Conservation (phyloP, 2,113 vertebrate species). For the Dicentrarchus labrax region DNA sequence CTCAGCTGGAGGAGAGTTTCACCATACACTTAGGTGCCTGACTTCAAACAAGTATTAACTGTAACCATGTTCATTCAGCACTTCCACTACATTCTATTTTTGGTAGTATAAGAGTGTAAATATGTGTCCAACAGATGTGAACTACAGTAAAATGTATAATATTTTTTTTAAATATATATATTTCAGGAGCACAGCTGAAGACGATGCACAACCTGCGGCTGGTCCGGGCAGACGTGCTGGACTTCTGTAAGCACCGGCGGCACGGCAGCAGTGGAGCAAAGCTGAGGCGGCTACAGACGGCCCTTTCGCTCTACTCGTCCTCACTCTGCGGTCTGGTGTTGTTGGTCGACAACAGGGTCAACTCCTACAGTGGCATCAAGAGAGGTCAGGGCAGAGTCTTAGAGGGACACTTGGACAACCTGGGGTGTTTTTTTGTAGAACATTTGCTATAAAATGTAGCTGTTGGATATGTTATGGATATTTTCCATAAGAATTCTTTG, state of each 20-base stretch:
- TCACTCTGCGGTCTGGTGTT: conserved; percentile 95
- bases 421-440: background rate
- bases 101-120: background rate
- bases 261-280: conserved; percentile 92
- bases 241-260: conserved; percentile 95
- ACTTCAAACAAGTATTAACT: background rate
- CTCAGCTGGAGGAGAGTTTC: conserved; percentile 97
- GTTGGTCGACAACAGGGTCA: conserved; percentile 96
- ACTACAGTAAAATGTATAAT: background rate
- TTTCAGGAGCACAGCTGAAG: conserved; percentile 96
- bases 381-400: conserved; percentile 85
- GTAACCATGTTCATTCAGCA: background rate
- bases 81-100: too few relatives aligned
- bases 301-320: conserved; percentile 94
- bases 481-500: background rate
- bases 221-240: conserved; percentile 92
- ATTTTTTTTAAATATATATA: background rate
- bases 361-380: conserved; percentile 97
- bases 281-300: conserved; percentile 93
- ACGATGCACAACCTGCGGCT: conserved; percentile 98
- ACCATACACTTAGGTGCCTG: conserved; percentile 95
- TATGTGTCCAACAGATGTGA: background rate
- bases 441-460: too few relatives aligned
- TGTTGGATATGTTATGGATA: background rate
- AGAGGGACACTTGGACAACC: background rate